phyloP scores from a whole-genome alignment of 2,888 invertebrate species.

The Ramazzottius varieornatus region DNA sequence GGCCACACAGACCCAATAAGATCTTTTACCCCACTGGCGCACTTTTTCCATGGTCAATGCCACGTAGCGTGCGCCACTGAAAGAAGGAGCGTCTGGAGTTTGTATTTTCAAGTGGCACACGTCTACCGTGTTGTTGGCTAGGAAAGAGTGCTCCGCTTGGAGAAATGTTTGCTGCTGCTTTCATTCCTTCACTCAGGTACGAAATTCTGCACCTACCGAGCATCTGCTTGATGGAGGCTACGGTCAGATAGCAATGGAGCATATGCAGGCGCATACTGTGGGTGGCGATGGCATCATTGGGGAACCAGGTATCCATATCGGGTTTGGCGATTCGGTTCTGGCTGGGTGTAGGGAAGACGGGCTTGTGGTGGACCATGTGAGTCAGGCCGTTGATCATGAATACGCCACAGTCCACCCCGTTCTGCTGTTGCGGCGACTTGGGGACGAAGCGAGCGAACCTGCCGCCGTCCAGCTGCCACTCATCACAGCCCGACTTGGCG shows the following conservation, averaged over 20 bases:
- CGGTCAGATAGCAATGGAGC: not conserved
- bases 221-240: not conserved
- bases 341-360: not conserved
- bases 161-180: no score
- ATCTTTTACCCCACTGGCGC: no score
- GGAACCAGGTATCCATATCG: not conserved
- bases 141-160: no score
- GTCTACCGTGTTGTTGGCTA: not conserved
- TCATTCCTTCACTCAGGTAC: no score
- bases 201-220: no score
- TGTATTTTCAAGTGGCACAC: not conserved
- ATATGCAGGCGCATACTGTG: not conserved
- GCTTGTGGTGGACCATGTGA: not conserved
- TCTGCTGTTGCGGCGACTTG: not conserved
- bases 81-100: no score
- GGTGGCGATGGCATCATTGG: not conserved
- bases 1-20: not conserved
- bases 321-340: not conserved
- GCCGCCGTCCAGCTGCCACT: no score
- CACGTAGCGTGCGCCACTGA: no score
- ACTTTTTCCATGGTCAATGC: no score
- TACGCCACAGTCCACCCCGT: slow-evolving; percentile 1
- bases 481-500: no score
- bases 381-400: not conserved
- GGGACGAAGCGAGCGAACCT: not conserved